Conservation (phyloP, 1,140 invertebrate species). For the Lordiphosa clarofinis region DNA sequence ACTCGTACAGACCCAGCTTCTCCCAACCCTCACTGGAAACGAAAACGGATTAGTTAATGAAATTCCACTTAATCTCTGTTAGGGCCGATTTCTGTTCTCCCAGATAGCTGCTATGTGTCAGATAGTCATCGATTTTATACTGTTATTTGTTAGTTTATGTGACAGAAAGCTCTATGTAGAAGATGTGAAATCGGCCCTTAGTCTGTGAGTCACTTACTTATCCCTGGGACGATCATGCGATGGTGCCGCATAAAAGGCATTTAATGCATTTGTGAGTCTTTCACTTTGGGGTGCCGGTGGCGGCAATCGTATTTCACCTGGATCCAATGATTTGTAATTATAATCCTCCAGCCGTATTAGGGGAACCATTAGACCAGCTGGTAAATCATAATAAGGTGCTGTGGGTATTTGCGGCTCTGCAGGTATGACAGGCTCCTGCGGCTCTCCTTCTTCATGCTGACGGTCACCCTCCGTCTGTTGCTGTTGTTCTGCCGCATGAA, state of each 20-base stretch:
- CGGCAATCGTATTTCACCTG: conserved; percentile 93
- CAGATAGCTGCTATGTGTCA: no score
- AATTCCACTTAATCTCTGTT: no score
- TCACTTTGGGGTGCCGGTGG: conserved; percentile 96
- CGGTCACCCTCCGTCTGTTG: conserved; percentile 23
- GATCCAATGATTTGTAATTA: conserved; percentile 93
- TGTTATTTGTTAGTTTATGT: no score
- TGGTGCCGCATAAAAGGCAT: conserved; percentile 96
- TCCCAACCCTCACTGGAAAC: conserved; percentile 96
- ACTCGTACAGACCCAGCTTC: conserved; percentile 97
- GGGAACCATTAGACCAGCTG: conserved; percentile 95
- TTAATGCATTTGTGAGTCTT: conserved; percentile 92
- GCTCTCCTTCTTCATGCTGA: conserved; percentile 14
- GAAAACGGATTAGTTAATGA: conserved; percentile 18
- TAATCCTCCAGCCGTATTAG: conserved; percentile 94
- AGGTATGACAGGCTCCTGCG: conserved; percentile 6
- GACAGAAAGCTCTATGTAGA: no score
- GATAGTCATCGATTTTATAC: no score
- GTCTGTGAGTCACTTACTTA: conserved; percentile 84
- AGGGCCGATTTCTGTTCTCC: no score
- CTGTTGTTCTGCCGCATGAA: conserved; percentile 20
- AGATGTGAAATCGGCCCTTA: no score
- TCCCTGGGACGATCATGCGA: conserved; percentile 96
- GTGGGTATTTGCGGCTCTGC: conserved; percentile 91
- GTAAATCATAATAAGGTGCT: conserved; percentile 97